Percentiles rank a stretch among this genome's conserved stretches.
phyloP scores from a whole-genome alignment of 1,140 invertebrate genomes.

The Leucophenga varia region DNA sequence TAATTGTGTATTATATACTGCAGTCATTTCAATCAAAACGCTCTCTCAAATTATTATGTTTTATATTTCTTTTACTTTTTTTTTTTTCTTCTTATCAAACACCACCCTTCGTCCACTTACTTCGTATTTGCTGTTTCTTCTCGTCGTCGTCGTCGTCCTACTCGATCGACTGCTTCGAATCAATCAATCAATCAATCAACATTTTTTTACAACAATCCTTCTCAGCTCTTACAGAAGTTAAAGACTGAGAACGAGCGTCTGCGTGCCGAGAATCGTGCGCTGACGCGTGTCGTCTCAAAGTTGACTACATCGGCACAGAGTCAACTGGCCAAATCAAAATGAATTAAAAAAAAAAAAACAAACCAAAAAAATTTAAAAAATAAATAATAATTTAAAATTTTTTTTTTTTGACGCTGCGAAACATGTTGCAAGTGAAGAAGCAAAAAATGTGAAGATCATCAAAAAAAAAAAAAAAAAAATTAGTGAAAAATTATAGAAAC shows the following conservation, averaged over 20 bases:
- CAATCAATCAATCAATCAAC: background rate
- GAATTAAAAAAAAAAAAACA: conserved; percentile 16
- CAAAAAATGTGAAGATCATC: no score
- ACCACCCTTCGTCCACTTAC: no score
- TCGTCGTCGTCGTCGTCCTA: no score
- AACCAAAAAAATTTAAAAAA: conserved; percentile 9
- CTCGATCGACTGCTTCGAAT: no score
- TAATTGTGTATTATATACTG: no score
- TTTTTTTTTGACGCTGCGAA: no score
- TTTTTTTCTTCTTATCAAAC: conserved; percentile 20
- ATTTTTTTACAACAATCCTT: conserved; percentile 1
- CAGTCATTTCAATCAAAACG: conserved; percentile 10
- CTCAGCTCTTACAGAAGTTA: conserved; percentile 97
- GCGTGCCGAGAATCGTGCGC: conserved; percentile 92
- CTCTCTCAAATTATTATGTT: conserved; percentile 41
- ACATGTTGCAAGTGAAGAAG: no score
- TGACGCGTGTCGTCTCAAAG: conserved; percentile 93
- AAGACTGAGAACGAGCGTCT: conserved; percentile 96
- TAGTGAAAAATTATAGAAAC: no score
- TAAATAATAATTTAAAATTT: no score
- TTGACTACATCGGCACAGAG: conserved; percentile 80
- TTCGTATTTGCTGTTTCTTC: no score
- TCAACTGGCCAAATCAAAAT: conserved; percentile 55
- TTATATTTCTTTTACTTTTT: no score
- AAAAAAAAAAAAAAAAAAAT: no score